Evolutionary conservation across 2,113 vertebrate species (phyloP).

Genomic region (Dicaeum eximium): DNA sequence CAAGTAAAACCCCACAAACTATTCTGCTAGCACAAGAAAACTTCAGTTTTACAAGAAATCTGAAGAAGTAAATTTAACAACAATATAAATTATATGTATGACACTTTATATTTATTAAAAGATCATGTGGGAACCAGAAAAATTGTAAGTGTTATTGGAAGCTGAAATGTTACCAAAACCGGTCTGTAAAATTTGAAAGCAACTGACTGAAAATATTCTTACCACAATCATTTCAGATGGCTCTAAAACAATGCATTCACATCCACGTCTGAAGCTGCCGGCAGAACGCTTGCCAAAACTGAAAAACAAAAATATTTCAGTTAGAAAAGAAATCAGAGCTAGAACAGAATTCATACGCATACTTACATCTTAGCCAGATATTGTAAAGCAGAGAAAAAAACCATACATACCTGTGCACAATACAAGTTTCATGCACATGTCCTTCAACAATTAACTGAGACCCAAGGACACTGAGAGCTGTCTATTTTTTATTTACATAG

Average conservation of each 20-base stretch:
- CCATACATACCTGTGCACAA: neutral
- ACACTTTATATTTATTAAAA: neutral
- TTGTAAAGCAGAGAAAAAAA: neutral
- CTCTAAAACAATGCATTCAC: conserved; percentile 98
- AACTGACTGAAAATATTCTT: conserved; percentile 51
- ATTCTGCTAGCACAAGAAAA: neutral
- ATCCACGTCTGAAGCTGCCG: conserved; percentile 94
- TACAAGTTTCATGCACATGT: neutral
- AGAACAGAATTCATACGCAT: neutral
- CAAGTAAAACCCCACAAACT: neutral
- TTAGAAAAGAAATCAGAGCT: conserved; percentile 8
- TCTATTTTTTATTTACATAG: neutral
- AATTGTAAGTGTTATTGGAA: neutral
- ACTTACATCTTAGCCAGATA: neutral
- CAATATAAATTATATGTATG: neutral
- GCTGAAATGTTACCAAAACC: neutral
- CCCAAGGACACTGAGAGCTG: neutral
- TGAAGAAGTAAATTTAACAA: neutral
- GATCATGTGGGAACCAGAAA: neutral
- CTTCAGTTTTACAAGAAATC: neutral
- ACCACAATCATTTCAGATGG: conserved; percentile 99
- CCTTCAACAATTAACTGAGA: neutral
- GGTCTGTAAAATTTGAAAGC: neutral
- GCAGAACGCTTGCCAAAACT: conserved; percentile 98
- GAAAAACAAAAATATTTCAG: conserved; percentile 1